Evolutionary conservation across 2,797 vertebrate genomes (phyloP), one percentile per base, ranked within the genome.

Genomic region (Siniperca scherzeri): DNA sequence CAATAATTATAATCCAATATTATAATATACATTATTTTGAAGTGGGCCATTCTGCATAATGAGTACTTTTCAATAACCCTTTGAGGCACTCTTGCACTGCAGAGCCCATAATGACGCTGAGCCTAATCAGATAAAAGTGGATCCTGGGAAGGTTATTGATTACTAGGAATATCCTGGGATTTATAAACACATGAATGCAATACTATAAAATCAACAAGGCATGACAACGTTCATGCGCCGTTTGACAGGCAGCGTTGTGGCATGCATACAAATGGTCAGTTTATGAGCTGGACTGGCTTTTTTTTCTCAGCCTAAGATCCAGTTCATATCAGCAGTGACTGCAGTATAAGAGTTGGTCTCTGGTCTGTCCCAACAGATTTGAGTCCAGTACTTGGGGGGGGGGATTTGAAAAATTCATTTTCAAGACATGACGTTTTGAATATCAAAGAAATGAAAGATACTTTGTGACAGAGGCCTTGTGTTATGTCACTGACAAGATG

Each of bases 131-230:
- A 81, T 22, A 74, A 72, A 30, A 71, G 25, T 78, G 66, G 69
- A 71, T 75, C 36, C 77, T 66, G 44, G 27, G 52, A 75, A 73
- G 74, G 70, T 64, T 75, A 84, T 79, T 75, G 82, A 84, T 90
- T 56, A 74, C 42, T 5, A 0, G 3, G 48, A 65, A 79, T 78
- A 52, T 64, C 69, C 17, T 59, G 55, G 65, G 65, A 84, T 75
- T 88, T 78, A 72, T 38, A 55, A 78, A 72, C 62, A 61, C 22
- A 59, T 46, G 53, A 81, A 77, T 62, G 59, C 57, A 53, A 64
- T 3, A 36, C 74, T 13, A 56, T 84, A 82, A 86, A 90, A 78
- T 64, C 67, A 84, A 77, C 62, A 67, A 80, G 70, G 78, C 78
- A 21, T 66, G 76, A 84, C 53, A 56, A 19, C 73, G 44, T 74